phyloP scores from a whole-genome alignment of 2,888 invertebrate genomes.

The Podabrus alpinus region DNA sequence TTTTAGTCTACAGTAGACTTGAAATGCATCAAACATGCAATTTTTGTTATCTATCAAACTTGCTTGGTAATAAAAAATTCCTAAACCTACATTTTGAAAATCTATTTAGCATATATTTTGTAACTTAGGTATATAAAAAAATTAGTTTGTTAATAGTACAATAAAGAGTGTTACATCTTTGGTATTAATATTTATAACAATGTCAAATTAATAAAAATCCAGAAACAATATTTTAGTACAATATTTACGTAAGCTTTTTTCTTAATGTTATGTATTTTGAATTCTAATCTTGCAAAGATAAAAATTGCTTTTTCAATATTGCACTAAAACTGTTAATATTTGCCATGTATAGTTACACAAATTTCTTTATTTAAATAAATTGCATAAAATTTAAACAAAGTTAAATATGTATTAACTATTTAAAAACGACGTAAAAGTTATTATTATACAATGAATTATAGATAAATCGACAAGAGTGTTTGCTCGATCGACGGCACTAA shows the following conservation, averaged over 20 bases:
- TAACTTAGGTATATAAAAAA: constrained; percentile 2
- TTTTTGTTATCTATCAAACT: neutral
- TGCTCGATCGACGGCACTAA: constrained; percentile 24
- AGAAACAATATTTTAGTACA: neutral
- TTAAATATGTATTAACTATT: constrained; percentile 23
- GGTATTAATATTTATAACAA: neutral
- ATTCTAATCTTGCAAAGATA: neutral
- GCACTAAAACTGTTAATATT: constrained; percentile 4
- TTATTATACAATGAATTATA: constrained; percentile 23
- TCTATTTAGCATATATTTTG: neutral
- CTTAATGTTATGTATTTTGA: neutral
- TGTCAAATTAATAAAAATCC: neutral
- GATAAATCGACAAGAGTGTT: constrained; percentile 20
- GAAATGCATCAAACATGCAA: neutral
- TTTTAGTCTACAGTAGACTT: neutral
- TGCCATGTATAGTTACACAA: neutral
- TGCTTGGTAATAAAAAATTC: constrained; percentile 1
- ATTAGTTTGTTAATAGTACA: neutral
- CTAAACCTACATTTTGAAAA: constrained; percentile 1
- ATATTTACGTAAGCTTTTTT: neutral
- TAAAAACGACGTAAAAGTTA: constrained; percentile 13
- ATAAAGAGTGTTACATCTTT: neutral
- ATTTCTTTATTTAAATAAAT: neutral
- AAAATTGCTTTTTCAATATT: neutral
- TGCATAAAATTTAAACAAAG: constrained; percentile 1